phyloP scores from a whole-genome alignment of 2,797 vertebrate genomes.

The Silurus aristotelis region DNA sequence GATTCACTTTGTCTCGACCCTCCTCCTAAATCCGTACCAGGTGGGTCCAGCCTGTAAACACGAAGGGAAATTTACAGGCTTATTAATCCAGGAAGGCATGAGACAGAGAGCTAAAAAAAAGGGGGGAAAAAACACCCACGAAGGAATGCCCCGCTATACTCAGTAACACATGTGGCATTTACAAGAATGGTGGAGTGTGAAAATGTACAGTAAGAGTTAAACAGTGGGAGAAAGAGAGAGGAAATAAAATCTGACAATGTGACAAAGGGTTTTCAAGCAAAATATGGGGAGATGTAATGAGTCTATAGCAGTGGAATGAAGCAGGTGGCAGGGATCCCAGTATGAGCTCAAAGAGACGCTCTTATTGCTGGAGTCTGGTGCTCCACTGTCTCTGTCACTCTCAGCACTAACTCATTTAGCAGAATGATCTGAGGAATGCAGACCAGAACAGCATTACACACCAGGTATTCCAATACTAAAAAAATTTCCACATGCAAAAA shows the following conservation, averaged over 20 bases:
- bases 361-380: slow-evolving; percentile 33
- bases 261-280: slow-evolving; percentile 10
- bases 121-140: neutral
- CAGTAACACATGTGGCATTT: slow-evolving; percentile 23
- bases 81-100: slow-evolving; percentile 31
- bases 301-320: slow-evolving; percentile 31
- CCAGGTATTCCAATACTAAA: slow-evolving; percentile 18
- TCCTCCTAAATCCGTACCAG: slow-evolving; percentile 35
- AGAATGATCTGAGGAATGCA: slow-evolving; percentile 37
- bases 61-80: slow-evolving; percentile 37
- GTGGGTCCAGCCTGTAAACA: slow-evolving; percentile 27
- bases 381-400: slow-evolving; percentile 42
- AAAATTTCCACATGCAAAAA: slow-evolving; percentile 16
- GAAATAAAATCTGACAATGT: slow-evolving; percentile 32
- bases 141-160: slow-evolving; percentile 18
- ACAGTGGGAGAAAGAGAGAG: slow-evolving; percentile 12
- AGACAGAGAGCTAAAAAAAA: neutral
- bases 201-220: slow-evolving; percentile 24
- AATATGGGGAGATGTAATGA: slow-evolving; percentile 17
- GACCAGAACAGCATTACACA: slow-evolving; percentile 24
- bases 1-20: slow-evolving; percentile 29
- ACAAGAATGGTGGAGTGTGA: slow-evolving; percentile 30
- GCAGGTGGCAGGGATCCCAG: slow-evolving; percentile 38
- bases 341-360: slow-evolving; percentile 25
- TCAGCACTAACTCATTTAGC: slow-evolving; percentile 51